Evolutionary conservation across 2,888 invertebrate species (phyloP), one percentile per base, ranked within the genome.

Genomic region (Xestia xanthographa): DNA sequence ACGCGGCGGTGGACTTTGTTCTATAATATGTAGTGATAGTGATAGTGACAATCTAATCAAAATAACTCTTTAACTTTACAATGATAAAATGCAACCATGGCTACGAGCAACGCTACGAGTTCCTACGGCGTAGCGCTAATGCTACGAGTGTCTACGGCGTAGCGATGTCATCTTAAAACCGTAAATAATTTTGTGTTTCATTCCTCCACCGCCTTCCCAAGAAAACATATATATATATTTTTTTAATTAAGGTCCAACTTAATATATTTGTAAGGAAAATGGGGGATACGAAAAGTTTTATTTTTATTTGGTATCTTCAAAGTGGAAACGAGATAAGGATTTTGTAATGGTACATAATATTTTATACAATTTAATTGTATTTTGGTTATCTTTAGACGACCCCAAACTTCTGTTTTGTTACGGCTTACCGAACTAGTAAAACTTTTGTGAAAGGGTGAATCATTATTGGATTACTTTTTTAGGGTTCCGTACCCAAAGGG

Each of bases 91-190:
- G 29, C 29, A 6, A 29, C 2, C 9, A 34, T 34, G 58, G 4
- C 81, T 79, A 79, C 80, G 69, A 66, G 66, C 5, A 12, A 41
- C 22, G 70, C 76, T 83, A 84, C 77, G 75, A 62, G 38, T 14
- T 6, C 0, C 63, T 63, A 63, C 63, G 62, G n/a, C 29, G 66
- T 66, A 70, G 70, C 20, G 14, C 20, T 38, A 62, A 11, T 20
- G 71, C 80, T 84, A 86, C 77, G 77, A 58, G 45, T 17, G 53
- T 60, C 80, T 78, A 84, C 77, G 75, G 53, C 76, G 84, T 79
- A 86, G 76, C 76, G 41, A 41, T 72, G 71, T 72, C 69, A 53
- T n/a, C 17, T 75, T 62, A 75, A 72, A 69, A 74, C 73, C 60
- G 34, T 17, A 43, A 48, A 38, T 43, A 41, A 11, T 75, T 82